Base-by-base conservation (phyloP, 2,113 vertebrate genomes). In the Xiphias gladius region DNA sequence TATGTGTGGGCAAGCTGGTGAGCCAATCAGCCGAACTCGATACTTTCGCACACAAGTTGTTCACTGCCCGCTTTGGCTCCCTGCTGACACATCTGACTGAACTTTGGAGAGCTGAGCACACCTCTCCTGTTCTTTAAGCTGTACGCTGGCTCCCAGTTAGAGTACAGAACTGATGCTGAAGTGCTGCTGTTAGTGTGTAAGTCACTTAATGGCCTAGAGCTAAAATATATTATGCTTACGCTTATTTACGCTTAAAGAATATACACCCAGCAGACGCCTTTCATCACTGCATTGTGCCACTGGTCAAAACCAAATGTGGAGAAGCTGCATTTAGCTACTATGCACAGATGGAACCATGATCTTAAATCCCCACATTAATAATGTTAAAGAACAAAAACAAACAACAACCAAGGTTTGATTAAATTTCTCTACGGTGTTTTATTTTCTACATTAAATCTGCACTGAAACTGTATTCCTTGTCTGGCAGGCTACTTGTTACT, bases 221-320 rank as follows among this genome's bases (percentile, higher is more conserved):
- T 16, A 32, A 64, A 72, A 37, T 9, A 59, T 7, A 57, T 64
- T 16, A 17, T 46, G 43, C 13, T 7, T 26, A 71, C 50, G 22
- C 46, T 65, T 30, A 50, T 73, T 66, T 57, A 58, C 30, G 35
- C 64, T 62, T 54, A 39, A 22, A 68, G 20, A 50, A 68, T 8
- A 68, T 12, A 57, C 32, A 70, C 24, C 37, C 41, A 65, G 50
- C 8, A 5, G 24, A 7, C 5, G 5, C 9, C 48, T 48, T 57
- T 66, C 48, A 37, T 70, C 80, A 35, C 32, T 35, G 32, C 32
- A 35, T 65, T n/a, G 11, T 2, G 41, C 55, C 43, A 48, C 65
- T 16, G 50, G 65, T 28, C 52, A 13, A 22, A 61, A 69, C 22
- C 26, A 11, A 37, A 37, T 1, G 1, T 39, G 12, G 39, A 37